Base-by-base conservation (phyloP, 53 echinoderm and acorn worm genomes). In the Crossaster papposus region DNA sequence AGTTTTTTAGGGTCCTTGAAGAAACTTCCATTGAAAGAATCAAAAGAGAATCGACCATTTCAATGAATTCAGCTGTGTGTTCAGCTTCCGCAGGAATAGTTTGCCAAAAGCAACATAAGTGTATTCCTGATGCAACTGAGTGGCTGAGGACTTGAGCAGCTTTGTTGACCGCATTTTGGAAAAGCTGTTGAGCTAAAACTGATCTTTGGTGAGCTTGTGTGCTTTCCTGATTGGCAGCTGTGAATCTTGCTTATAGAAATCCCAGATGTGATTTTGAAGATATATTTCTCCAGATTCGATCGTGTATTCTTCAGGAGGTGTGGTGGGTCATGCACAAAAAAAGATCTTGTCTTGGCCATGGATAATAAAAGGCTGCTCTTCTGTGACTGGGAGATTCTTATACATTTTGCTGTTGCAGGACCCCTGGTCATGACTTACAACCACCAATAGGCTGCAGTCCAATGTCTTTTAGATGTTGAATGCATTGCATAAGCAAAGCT, bases 131-230 rank as follows among this genome's bases (percentile, higher is more conserved):
- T 30, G 90, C 88, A 24, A 91, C 91, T 78, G 84, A 82, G 38
- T 91, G 88, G 70, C 94, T 93, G 1, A 93, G 51, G 24, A 93
- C 83, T 15, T 93, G 94, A 9, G 80, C 83, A 20, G 94, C 94
- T 37, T 64, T 75, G 29, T 88, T 83, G n/a, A 94, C 94, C 81
- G 83, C 89, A 94, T 91, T 36, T 91, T 91, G 8, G 79, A 71
- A 54, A 91, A 94, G 35, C 71, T 78, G n/a, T 35, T 77, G 51
- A 35, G 77, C 15, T 79, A 18, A 22, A 91, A 64, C 50, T 91
- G 91, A 10, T 63, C 82, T 12, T 64, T 78, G 33, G 94, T 89
- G 33, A 94, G 65, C 34, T 94, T 94, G 5, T 89, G 91, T 17
- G 91, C 91, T 81, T 76, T 88, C 15, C 93, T 54, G 28, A 93